Base-by-base conservation (phyloP, 1,140 invertebrate genomes). In the Zaprionus taronus region DNA sequence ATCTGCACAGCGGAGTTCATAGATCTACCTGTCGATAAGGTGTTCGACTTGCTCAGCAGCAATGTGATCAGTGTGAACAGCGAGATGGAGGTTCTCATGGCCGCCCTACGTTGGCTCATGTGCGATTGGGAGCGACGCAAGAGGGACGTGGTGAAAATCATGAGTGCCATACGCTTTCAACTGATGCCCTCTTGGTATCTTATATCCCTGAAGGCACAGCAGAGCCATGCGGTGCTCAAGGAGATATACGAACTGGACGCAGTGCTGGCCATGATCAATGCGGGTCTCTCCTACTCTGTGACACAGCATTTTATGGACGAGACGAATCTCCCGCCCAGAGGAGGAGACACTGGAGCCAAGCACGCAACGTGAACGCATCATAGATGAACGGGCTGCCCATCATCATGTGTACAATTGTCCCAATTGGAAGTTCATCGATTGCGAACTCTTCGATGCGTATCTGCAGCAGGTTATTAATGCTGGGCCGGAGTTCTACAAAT, bases 101-200 rank as follows among this genome's bases (percentile, higher is more conserved):
- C 96, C 5, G 96, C 94, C 0, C 94, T 97, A 2, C 93, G 96
- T 49, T 97, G 96, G 96, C 83, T 97, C 20, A 94, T 95, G 83
- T 93, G 95, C 51, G 94, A 96, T 74, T 96, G 96, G 96, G 74
- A 93, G 1, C 81, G 91, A 3, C 93, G 96, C 38, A 93, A 94
- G 6, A 78, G 93, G 22, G 93, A 95, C 22, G 93, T 96, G 1
- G 93, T 96, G 80, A 93, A 93, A 4, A 93, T 97, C 1, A 93
- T 97, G 91, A 93, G 93, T 5, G 96, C 95, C 77, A 94, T 97
- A 0, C 93, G 96, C 44, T 97, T 97, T 78, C 95, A 95, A 0
- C 93, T 96, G 17, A 95, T 97, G 72, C 95, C 96, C 0, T 95
- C 95, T 0, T 96, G 96, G 95, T 96, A 96, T 81, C 93, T 96